These are phyloP conservation scores for Sternotherus odoratus DNA, from an alignment of 2,797 vertebrate genomes.

Conservation along the genomic window DNA sequence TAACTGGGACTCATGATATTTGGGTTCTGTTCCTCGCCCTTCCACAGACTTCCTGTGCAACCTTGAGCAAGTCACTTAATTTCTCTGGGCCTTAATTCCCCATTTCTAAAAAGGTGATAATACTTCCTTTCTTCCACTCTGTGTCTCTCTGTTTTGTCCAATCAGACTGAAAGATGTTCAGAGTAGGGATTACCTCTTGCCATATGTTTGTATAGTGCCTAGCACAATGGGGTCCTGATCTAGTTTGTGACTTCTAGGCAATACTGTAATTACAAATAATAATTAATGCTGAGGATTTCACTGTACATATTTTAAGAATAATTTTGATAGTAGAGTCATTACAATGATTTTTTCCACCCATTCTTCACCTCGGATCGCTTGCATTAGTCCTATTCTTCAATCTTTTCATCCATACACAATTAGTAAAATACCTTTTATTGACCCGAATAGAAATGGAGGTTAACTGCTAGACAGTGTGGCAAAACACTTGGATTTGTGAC, in stretches of 20 bases:
- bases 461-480: neutral
- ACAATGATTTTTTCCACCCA: neutral
- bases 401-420: neutral
- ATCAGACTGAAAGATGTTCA: neutral
- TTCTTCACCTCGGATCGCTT: neutral
- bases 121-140: accelerated
- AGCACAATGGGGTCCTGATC: accelerated
- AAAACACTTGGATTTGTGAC: neutral
- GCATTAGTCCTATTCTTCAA: neutral
- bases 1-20: neutral
- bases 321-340: neutral
- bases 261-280: neutral
- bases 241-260: neutral
- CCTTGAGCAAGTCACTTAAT: neutral
- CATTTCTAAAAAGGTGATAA: accelerated
- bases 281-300: neutral
- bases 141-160: neutral
- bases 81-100: neutral
- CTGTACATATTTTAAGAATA: neutral
- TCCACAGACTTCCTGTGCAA: neutral
- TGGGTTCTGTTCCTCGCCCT: neutral
- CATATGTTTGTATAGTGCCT: accelerated
- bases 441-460: neutral
- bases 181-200: neutral
- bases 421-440: neutral